Evolutionary conservation across 2,888 invertebrate genomes (phyloP).

Genomic region (Poecilus cupreus): DNA sequence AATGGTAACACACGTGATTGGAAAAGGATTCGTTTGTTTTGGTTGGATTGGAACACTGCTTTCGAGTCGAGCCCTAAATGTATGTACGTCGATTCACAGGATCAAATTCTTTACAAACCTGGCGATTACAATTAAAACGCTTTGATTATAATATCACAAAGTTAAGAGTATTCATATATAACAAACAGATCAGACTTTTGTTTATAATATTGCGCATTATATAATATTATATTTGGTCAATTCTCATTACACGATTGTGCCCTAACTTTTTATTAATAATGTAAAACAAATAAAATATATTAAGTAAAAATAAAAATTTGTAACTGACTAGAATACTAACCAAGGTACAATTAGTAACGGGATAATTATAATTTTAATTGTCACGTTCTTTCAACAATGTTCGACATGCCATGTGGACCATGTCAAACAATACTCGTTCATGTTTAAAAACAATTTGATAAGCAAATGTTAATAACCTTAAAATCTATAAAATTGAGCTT

Average conservation of each 20-base stretch:
- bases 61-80: neutral
- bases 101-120: constrained; percentile 38
- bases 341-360: constrained; percentile 57
- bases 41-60: neutral
- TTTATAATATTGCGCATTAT: constrained; percentile 66
- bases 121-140: constrained; percentile 45
- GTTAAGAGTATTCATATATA: constrained; percentile 65
- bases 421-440: constrained; percentile 26
- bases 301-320: constrained; percentile 52
- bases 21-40: constrained; percentile 15
- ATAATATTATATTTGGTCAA: constrained; percentile 66
- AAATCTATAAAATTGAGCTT: constrained; percentile 47
- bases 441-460: constrained; percentile 15
- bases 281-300: constrained; percentile 57
- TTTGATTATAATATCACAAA: constrained; percentile 69
- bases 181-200: constrained; percentile 68
- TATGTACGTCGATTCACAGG: constrained; percentile 6
- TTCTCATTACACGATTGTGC: constrained; percentile 65
- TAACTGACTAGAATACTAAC: constrained; percentile 58
- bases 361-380: constrained; percentile 27
- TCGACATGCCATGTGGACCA: constrained; percentile 8
- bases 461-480: constrained; percentile 31
- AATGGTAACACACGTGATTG: constrained; percentile 24
- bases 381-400: constrained; percentile 6
- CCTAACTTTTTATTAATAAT: constrained; percentile 62